These are phyloP conservation scores for Metallyticus violacea DNA, from an alignment of 2,888 invertebrate species.

Conservation along the genomic window DNA sequence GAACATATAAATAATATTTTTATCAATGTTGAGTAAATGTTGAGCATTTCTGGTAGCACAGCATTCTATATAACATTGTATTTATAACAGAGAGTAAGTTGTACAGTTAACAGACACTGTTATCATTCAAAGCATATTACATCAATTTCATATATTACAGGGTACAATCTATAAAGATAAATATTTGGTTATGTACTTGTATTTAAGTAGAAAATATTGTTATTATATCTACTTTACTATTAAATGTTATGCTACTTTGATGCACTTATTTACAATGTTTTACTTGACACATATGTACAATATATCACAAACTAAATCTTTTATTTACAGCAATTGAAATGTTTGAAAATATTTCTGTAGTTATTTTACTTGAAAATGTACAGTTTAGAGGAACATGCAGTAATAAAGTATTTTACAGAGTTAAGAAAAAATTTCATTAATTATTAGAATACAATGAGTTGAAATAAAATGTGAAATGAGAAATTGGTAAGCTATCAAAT, in stretches of 20 bases:
- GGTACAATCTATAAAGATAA: background rate
- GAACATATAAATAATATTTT: background rate
- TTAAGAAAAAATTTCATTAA: background rate
- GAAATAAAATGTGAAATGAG: background rate
- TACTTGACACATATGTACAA: background rate
- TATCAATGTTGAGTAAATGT: background rate
- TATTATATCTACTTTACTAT: background rate
- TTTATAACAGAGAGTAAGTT: background rate
- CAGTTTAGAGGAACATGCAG: constrained; percentile 3
- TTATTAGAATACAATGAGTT: background rate
- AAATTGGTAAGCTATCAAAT: background rate
- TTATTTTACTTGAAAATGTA: background rate
- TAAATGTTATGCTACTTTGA: background rate
- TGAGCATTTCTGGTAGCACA: background rate
- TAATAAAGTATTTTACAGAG: background rate
- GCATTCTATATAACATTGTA: background rate
- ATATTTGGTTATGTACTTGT: background rate
- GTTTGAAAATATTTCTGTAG: background rate
- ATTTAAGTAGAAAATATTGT: constrained; percentile 7
- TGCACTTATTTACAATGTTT: background rate
- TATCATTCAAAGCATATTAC: constrained; percentile 2
- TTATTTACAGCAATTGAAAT: constrained; percentile 8
- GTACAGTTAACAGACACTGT: background rate
- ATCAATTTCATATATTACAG: background rate
- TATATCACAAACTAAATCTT: constrained; percentile 11